Evolutionary conservation across 2,888 invertebrate species (phyloP).

Genomic region (Eupithecia insigniata): DNA sequence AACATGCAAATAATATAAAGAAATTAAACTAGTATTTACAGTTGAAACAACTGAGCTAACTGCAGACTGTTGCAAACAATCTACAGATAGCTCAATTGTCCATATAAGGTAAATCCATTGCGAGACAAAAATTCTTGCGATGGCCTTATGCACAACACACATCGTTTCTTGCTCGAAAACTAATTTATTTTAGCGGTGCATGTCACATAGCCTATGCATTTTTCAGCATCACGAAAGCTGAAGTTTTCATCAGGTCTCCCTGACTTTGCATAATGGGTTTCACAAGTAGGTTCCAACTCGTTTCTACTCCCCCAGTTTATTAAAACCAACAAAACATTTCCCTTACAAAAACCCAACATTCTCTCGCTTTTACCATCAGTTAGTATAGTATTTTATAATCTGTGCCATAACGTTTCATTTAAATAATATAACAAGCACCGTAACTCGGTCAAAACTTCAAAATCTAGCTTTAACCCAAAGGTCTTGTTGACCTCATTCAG

Average conservation of each 20-base stretch:
- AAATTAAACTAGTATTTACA: too few relatives aligned
- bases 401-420: constrained; percentile 3
- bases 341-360: not conserved
- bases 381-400: too few relatives aligned
- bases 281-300: not conserved
- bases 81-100: too few relatives aligned
- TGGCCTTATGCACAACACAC: not conserved
- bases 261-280: constrained; percentile 4
- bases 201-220: not conserved
- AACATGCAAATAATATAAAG: too few relatives aligned
- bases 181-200: not conserved
- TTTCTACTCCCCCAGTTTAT: not conserved
- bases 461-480: constrained; percentile 12
- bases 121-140: too few relatives aligned
- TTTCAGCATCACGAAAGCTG: not conserved
- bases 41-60: too few relatives aligned
- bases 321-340: not conserved
- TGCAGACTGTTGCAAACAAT: too few relatives aligned
- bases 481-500: constrained; percentile 32
- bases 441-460: constrained; percentile 11
- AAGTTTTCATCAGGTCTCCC: not conserved
- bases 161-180: not conserved
- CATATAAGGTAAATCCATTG: too few relatives aligned
- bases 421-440: not conserved
- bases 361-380: too few relatives aligned